phyloP scores from a whole-genome alignment of 2,113 vertebrate genomes.

The Raja brachyura region DNA sequence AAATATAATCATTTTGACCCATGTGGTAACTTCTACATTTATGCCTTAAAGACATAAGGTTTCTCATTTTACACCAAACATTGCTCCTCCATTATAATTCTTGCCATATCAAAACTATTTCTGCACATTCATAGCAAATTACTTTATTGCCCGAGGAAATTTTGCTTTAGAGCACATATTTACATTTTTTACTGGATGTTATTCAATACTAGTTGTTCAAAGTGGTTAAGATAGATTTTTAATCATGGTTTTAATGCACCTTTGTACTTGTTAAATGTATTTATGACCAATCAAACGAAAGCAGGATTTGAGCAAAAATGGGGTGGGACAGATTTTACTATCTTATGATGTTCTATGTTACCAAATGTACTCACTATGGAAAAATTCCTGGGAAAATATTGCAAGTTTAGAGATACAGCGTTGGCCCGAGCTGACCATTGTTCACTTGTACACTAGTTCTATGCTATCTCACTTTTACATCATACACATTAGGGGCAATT shows the following conservation, averaged over 20 bases:
- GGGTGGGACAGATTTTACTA: background rate
- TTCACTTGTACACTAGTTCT: too few species aligned
- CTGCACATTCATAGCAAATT: background rate
- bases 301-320: background rate
- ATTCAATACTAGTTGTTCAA: background rate
- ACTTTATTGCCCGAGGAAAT: background rate
- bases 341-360: background rate
- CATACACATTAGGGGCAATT: too few species aligned
- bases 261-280: background rate
- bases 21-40: conserved; percentile 16
- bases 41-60: background rate
- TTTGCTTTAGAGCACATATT: background rate
- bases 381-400: too few species aligned
- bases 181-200: background rate
- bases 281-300: background rate
- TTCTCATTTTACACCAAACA: background rate
- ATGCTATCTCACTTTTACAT: too few species aligned
- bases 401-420: too few species aligned
- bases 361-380: too few species aligned
- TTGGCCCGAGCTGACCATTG: too few species aligned
- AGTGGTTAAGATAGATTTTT: conserved; percentile 12
- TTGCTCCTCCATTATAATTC: background rate
- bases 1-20: background rate
- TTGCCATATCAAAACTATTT: background rate
- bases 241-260: background rate